phyloP scores from a whole-genome alignment of 2,888 invertebrate genomes.

The Drosophila niveifrons region DNA sequence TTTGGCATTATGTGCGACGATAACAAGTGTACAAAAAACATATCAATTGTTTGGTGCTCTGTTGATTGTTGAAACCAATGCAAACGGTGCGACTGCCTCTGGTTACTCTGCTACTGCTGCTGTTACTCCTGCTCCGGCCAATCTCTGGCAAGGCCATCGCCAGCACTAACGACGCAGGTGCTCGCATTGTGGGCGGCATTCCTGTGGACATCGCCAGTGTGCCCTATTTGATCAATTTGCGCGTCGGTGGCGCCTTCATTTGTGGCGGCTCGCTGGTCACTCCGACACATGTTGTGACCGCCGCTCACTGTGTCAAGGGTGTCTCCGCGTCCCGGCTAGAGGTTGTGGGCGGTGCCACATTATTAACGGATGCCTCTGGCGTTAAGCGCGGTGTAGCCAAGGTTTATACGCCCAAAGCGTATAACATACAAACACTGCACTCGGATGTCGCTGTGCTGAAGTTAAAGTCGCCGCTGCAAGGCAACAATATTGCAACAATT shows the following conservation, averaged over 20 bases:
- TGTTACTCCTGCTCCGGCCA: constrained; percentile 29
- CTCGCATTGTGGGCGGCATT: constrained; percentile 75
- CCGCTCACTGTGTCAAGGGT: constrained; percentile 81
- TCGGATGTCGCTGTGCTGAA: constrained; percentile 80
- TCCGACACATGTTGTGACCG: constrained; percentile 78
- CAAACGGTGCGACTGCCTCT: constrained; percentile 26
- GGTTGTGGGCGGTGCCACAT: constrained; percentile 74
- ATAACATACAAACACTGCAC: constrained; percentile 57
- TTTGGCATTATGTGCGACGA: constrained; percentile 38
- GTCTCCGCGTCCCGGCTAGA: constrained; percentile 50
- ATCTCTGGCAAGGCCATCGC: constrained; percentile 21
- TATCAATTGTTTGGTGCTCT: constrained; percentile 13
- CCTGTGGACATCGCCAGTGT: constrained; percentile 63
- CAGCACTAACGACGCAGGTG: constrained; percentile 45
- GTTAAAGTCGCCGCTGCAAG: constrained; percentile 63
- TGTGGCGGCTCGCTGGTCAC: constrained; percentile 82
- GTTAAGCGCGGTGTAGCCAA: constrained; percentile 58
- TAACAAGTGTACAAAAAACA: constrained; percentile 8
- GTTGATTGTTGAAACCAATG: constrained; percentile 46
- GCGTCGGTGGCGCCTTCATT: constrained; percentile 62
- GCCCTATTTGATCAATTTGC: constrained; percentile 76
- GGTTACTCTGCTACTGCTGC: constrained; percentile 17
- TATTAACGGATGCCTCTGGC: constrained; percentile 60
- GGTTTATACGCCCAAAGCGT: constrained; percentile 68
- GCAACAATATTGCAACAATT: constrained; percentile 71